Conservation (phyloP, 1,140 invertebrate genomes). For the Diabrotica undecimpunctata region DNA sequence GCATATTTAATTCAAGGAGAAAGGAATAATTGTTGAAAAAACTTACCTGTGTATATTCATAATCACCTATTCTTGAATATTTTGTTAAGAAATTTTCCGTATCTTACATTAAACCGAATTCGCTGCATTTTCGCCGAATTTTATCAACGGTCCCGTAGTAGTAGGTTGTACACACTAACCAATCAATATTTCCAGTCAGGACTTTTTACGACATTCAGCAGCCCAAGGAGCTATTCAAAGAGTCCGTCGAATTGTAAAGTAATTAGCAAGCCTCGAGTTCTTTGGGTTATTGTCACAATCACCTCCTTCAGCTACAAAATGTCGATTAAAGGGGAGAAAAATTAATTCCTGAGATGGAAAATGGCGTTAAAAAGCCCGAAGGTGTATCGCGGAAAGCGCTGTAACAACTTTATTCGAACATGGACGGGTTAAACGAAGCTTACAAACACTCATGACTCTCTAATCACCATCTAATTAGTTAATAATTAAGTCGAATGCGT, state of each 20-base stretch:
- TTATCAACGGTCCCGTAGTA: background rate
- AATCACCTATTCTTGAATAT: constrained; percentile 41
- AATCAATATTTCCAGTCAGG: constrained; percentile 35
- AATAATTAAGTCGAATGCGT: constrained; percentile 39
- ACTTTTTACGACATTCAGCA: background rate
- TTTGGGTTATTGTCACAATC: background rate
- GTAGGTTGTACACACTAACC: constrained; percentile 12
- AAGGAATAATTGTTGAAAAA: background rate
- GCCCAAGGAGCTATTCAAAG: too few species aligned
- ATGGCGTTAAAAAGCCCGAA: constrained; percentile 11
- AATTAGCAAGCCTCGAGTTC: background rate
- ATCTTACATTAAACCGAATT: constrained; percentile 32
- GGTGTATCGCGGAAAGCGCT: background rate
- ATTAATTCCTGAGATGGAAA: constrained; percentile 6
- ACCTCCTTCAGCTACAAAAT: too few species aligned
- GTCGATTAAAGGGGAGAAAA: background rate
- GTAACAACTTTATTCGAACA: constrained; percentile 14
- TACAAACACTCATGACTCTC: constrained; percentile 32
- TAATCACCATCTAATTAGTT: constrained; percentile 38
- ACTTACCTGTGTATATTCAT: constrained; percentile 41
- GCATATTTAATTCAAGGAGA: too few species aligned
- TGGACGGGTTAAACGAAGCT: constrained; percentile 28
- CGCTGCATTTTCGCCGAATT: constrained; percentile 35
- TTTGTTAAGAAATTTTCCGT: constrained; percentile 34
- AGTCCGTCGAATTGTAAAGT: too few species aligned